Conservation (phyloP, 2,888 invertebrate genomes). For the Pseudococcus longispinus region DNA sequence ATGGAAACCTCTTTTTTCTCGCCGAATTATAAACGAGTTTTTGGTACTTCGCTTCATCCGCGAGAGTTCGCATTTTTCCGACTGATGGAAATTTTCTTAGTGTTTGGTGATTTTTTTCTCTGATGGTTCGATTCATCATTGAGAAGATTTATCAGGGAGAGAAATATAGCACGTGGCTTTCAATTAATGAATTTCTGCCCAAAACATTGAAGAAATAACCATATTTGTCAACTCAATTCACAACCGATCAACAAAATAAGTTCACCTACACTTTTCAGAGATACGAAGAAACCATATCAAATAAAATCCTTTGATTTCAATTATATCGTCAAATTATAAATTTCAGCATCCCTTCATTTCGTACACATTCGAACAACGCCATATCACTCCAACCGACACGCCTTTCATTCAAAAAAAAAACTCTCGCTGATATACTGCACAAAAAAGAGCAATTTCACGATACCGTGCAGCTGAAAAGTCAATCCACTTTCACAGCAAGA, state of each 20-base stretch:
- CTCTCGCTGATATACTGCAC: not conserved
- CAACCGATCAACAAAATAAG: too few relatives aligned
- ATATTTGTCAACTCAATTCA: too few relatives aligned
- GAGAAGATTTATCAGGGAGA: not conserved
- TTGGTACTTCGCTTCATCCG: not conserved
- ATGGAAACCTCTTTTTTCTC: conserved; percentile 45
- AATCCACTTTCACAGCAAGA: not conserved
- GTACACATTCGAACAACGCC: not conserved
- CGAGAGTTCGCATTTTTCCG: not conserved
- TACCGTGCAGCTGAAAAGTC: not conserved
- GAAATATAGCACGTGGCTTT: too few relatives aligned
- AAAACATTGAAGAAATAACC: too few relatives aligned
- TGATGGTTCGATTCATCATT: not conserved
- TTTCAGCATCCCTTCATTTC: not conserved
- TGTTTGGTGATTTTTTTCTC: not conserved
- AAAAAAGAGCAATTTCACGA: not conserved
- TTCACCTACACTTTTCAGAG: too few relatives aligned
- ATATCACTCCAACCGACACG: not conserved
- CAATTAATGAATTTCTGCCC: too few relatives aligned
- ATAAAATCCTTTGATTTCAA: too few relatives aligned
- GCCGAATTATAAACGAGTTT: conserved; percentile 44
- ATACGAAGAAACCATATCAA: too few relatives aligned
- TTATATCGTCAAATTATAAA: not conserved
- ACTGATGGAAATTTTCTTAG: not conserved
- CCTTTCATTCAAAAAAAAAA: not conserved